Conservation (phyloP, 1,140 invertebrate genomes). For the Muscidifurax raptorellus region DNA sequence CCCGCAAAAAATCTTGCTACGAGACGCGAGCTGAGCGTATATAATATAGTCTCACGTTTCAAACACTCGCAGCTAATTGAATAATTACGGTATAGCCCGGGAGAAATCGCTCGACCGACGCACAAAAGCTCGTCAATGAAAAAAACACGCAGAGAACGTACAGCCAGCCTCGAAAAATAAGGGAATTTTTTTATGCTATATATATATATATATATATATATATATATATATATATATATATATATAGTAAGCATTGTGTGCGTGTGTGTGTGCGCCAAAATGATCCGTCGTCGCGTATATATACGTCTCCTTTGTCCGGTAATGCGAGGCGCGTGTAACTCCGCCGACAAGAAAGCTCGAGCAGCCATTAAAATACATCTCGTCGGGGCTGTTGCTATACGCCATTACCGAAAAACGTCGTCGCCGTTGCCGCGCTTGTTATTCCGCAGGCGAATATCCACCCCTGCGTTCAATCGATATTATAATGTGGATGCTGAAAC, state of each 20-base stretch:
- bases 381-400: not conserved
- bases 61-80: not conserved
- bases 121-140: not conserved
- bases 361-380: conserved; percentile 33
- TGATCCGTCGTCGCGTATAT: not conserved
- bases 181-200: not conserved
- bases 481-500: not conserved
- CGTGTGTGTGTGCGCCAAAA: not conserved
- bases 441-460: conserved; percentile 15
- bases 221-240: too few relatives aligned
- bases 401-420: conserved; percentile 36
- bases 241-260: not conserved
- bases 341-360: conserved; percentile 35
- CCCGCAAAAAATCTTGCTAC: too few relatives aligned
- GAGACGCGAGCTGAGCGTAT: too few relatives aligned
- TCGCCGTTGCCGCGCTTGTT: conserved; percentile 8
- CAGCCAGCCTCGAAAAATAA: not conserved
- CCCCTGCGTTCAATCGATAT: not conserved
- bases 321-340: conserved; percentile 45
- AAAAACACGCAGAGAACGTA: not conserved
- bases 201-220: not conserved
- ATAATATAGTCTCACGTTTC: not conserved
- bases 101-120: too few relatives aligned
- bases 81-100: conserved; percentile 12
- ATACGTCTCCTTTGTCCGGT: conserved; percentile 26